These are phyloP conservation scores for Heliopora coerulea DNA, from an alignment of 92 coral and sea anemone genomes.

Conservation along the genomic window DNA sequence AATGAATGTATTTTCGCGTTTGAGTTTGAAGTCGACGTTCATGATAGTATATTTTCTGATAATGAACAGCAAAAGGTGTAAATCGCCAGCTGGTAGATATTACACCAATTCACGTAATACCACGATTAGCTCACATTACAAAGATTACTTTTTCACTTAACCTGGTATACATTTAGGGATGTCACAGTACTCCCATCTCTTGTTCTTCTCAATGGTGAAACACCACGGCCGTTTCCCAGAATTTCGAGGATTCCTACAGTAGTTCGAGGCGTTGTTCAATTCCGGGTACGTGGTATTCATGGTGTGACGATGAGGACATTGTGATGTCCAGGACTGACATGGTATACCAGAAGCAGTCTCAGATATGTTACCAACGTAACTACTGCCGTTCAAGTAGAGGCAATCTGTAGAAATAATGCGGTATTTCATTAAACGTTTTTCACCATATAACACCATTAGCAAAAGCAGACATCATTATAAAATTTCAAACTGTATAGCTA, in stretches of 20 bases:
- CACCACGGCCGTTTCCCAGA: conserved; percentile 78
- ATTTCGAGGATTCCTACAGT: conserved; percentile 72
- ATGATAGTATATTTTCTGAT: too few relatives aligned
- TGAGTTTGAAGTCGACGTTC: too few relatives aligned
- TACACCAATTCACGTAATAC: too few relatives aligned
- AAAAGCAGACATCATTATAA: too few relatives aligned
- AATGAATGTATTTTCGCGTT: too few relatives aligned
- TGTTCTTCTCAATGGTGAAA: conserved; percentile 52
- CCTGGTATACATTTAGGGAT: conserved; percentile 51
- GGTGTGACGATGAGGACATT: conserved; percentile 79
- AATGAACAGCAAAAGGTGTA: too few relatives aligned
- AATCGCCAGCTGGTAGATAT: too few relatives aligned
- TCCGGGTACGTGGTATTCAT: conserved; percentile 54
- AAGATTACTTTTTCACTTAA: too few relatives aligned
- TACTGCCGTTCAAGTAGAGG: conserved; percentile 58
- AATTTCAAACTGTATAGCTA: too few relatives aligned
- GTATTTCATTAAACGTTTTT: too few relatives aligned
- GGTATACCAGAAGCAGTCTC: conserved; percentile 59
- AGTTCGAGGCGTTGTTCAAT: conserved; percentile 58
- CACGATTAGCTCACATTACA: too few relatives aligned
- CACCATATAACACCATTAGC: too few relatives aligned
- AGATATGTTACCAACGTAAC: conserved; percentile 60
- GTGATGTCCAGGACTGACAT: conserved; percentile 81
- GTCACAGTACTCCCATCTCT: conserved; percentile 73
- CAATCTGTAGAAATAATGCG: conserved; percentile 60